Conservation (phyloP, 2,888 invertebrate genomes). For the Eurytoma californica region DNA sequence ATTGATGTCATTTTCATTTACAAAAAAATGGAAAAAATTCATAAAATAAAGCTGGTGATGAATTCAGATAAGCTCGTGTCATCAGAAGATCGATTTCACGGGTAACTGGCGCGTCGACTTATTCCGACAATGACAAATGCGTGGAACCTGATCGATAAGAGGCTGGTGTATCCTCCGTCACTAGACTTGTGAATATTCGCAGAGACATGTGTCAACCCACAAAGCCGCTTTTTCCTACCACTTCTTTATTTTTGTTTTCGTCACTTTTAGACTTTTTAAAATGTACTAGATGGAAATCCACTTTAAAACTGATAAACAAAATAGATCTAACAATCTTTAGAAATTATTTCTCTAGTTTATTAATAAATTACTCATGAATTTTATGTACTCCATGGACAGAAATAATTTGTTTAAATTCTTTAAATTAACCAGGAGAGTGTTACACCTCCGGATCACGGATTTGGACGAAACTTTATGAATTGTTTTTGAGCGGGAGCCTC, state of each 20-base stretch:
- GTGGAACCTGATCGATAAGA: conserved; percentile 25
- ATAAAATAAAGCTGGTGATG: not conserved
- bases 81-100: conserved; percentile 20
- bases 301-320: too few relatives aligned
- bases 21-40: not conserved
- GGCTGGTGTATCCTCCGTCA: not conserved
- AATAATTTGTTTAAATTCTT: too few relatives aligned
- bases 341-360: too few relatives aligned
- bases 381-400: too few relatives aligned
- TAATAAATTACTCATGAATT: too few relatives aligned
- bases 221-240: not conserved
- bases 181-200: conserved; percentile 25
- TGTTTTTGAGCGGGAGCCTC: too few relatives aligned
- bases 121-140: conserved; percentile 42
- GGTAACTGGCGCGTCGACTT: conserved; percentile 5
- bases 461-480: too few relatives aligned
- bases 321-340: too few relatives aligned
- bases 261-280: not conserved
- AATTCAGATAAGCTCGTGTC: conserved; percentile 11
- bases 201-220: conserved; percentile 10
- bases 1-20: not conserved
- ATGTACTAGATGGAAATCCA: too few relatives aligned
- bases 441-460: too few relatives aligned
- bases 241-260: not conserved
- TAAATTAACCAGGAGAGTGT: too few relatives aligned